phyloP scores from a whole-genome alignment of 2,888 invertebrate genomes.

The Xestia c-nigrum region DNA sequence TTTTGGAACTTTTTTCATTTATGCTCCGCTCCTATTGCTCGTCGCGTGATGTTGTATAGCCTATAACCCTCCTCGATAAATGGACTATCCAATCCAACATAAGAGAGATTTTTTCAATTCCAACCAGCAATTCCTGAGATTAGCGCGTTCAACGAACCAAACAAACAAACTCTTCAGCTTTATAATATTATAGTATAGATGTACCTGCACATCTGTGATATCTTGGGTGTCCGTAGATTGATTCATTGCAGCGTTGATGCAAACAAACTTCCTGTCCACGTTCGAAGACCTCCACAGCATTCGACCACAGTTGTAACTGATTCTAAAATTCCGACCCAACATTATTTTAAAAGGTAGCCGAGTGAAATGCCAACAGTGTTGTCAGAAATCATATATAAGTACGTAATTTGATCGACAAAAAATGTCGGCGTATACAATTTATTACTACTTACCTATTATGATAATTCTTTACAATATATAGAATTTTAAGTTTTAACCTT shows the following conservation, averaged over 20 bases:
- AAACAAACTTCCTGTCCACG: slow-evolving; percentile 29
- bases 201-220: slow-evolving; percentile 24
- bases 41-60: too few relatives aligned
- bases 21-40: too few relatives aligned
- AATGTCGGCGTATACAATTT: neutral
- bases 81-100: too few relatives aligned
- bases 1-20: too few relatives aligned
- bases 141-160: too few relatives aligned
- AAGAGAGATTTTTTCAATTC: too few relatives aligned
- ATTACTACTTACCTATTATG: slow-evolving; percentile 15
- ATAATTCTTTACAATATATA: slow-evolving; percentile 20
- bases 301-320: slow-evolving; percentile 21
- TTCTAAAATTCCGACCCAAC: slow-evolving; percentile 25
- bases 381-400: slow-evolving; percentile 17
- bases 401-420: neutral
- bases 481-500: slow-evolving; percentile 32
- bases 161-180: too few relatives aligned
- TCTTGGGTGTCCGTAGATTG: slow-evolving; percentile 17
- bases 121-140: too few relatives aligned
- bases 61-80: too few relatives aligned
- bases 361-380: slow-evolving; percentile 26
- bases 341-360: slow-evolving; percentile 21
- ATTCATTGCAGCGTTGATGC: slow-evolving; percentile 74
- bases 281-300: slow-evolving; percentile 30
- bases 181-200: too few relatives aligned